Percentiles rank a stretch among this genome's conserved stretches.
Evolutionary conservation across 2,113 vertebrate genomes (phyloP).

Genomic region (Galemys pyrenaicus): DNA sequence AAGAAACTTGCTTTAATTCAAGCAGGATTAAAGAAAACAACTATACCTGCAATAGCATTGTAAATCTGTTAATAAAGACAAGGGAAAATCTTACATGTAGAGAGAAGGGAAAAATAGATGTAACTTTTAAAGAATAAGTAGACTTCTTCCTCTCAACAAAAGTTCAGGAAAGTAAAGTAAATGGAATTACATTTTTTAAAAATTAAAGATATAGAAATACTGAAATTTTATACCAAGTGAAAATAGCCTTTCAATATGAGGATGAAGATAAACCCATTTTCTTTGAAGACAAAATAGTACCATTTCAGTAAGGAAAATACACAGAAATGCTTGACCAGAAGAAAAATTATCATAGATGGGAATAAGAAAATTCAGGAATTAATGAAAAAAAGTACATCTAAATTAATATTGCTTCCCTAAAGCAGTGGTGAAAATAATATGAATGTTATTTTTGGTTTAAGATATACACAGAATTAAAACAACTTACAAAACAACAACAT

Average conservation of each 20-base stretch:
- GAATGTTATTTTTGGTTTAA: neutral
- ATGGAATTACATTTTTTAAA: neutral
- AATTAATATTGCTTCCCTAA: neutral
- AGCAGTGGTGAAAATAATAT: neutral
- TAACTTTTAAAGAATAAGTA: neutral
- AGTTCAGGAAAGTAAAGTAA: neutral
- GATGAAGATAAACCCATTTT: neutral
- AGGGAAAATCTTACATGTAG: neutral
- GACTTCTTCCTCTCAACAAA: neutral
- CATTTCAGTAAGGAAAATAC: neutral
- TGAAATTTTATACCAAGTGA: neutral
- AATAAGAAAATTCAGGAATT: neutral
- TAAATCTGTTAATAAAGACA: neutral
- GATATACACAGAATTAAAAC: neutral
- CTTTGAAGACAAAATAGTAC: neutral
- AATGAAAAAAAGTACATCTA: neutral
- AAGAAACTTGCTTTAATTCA: neutral
- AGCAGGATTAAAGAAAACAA: neutral
- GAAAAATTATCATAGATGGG: neutral
- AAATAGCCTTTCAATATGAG: neutral
- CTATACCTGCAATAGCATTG: neutral
- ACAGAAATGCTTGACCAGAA: neutral
- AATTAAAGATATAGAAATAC: slow-evolving; percentile 16
- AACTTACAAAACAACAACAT: neutral
- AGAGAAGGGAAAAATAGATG: neutral